phyloP scores from a whole-genome alignment of 1,140 invertebrate species.

The Oryzaephilus surinamensis region DNA sequence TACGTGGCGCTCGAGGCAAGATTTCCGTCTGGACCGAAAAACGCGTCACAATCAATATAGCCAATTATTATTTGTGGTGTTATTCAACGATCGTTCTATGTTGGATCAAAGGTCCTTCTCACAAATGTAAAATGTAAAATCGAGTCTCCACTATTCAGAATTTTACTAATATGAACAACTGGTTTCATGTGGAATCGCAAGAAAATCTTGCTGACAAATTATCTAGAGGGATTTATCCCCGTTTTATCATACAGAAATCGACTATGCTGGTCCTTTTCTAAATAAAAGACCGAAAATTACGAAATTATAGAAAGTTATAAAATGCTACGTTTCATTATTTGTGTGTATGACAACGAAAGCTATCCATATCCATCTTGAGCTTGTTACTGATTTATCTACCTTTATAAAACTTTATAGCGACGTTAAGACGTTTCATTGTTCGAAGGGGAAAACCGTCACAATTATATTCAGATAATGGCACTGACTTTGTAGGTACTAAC shows the following conservation, averaged over 20 bases:
- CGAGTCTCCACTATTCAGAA: constrained; percentile 30
- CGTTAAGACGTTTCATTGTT: constrained; percentile 29
- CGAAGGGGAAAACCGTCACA: constrained; percentile 4
- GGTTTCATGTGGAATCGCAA: constrained; percentile 33
- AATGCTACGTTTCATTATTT: constrained; percentile 6
- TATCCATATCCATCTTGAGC: constrained; percentile 30
- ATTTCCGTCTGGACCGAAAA: no score
- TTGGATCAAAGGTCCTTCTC: constrained; percentile 32
- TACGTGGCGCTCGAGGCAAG: no score
- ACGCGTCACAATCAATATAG: constrained; percentile 20
- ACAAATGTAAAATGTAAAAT: constrained; percentile 30
- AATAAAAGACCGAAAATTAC: constrained; percentile 2
- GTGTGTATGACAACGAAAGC: constrained; percentile 16
- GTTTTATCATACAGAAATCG: constrained; percentile 20
- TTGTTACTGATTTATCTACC: constrained; percentile 18
- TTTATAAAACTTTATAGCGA: constrained; percentile 21
- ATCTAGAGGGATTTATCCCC: constrained; percentile 22
- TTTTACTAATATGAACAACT: constrained; percentile 21
- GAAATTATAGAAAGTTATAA: not conserved
- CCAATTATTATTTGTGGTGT: constrained; percentile 30
- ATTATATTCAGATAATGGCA: constrained; percentile 14
- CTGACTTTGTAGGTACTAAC: constrained; percentile 9
- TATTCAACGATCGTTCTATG: constrained; percentile 35
- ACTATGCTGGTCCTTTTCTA: constrained; percentile 22
- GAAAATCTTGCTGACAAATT: constrained; percentile 38